These are phyloP conservation scores for Ardeotis arabs DNA, from an alignment of 2,113 vertebrate genomes.

Conservation along the genomic window DNA sequence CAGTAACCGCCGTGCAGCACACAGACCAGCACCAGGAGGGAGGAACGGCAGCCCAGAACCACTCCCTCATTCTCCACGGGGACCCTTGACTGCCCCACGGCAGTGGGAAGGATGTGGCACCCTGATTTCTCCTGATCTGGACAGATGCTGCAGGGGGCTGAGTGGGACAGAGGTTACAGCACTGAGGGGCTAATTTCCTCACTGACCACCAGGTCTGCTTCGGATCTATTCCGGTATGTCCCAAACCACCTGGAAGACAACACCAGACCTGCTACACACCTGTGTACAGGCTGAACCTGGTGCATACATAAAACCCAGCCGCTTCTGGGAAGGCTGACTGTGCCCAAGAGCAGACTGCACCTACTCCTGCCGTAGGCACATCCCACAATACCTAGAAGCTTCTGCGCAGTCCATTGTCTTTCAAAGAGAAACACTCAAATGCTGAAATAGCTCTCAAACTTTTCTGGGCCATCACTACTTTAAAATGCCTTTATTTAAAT, in stretches of 20 bases:
- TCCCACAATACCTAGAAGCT: neutral
- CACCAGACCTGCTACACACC: neutral
- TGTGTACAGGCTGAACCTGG: neutral
- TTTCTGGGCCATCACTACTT: slow-evolving; percentile 55
- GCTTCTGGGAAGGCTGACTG: neutral
- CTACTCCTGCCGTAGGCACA: neutral
- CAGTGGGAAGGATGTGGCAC: neutral
- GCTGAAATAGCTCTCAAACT: slow-evolving; percentile 38
- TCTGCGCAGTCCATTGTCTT: slow-evolving; percentile 14
- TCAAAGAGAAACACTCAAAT: neutral
- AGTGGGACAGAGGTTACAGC: neutral
- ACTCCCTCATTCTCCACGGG: neutral
- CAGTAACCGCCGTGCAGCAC: neutral
- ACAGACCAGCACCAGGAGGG: neutral
- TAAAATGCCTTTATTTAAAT: slow-evolving; percentile 32
- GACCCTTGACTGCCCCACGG: neutral
- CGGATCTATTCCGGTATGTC: neutral
- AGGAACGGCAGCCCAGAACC: neutral
- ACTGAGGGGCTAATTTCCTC: neutral
- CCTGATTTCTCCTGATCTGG: neutral
- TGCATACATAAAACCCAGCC: neutral
- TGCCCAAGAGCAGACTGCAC: neutral
- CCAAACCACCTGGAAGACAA: neutral
- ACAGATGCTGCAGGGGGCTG: neutral
- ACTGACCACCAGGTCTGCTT: neutral